These are phyloP conservation scores for Strigamia transsilvanica DNA, from an alignment of 2,888 invertebrate species.

Conservation along the genomic window DNA sequence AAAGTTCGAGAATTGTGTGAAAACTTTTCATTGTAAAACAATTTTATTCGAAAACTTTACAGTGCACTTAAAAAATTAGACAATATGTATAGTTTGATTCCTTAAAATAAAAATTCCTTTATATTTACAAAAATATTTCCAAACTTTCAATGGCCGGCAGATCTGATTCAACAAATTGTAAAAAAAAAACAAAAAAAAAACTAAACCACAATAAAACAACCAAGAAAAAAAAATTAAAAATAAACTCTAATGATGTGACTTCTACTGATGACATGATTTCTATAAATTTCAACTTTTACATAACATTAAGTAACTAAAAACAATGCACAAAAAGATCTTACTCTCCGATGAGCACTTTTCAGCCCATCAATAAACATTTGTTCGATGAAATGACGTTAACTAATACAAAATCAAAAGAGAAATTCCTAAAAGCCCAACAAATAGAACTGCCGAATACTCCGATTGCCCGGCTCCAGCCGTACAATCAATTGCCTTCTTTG, in stretches of 20 bases:
- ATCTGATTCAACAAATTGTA: neutral
- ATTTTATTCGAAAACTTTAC: neutral
- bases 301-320: no score
- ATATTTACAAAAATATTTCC: neutral
- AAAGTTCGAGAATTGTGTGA: no score
- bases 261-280: no score
- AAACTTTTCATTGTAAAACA: neutral
- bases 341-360: no score
- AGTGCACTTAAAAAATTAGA: neutral
- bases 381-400: neutral
- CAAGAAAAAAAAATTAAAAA: neutral
- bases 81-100: neutral
- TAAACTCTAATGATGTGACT: no score
- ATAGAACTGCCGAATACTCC: no score
- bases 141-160: neutral
- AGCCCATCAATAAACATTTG: no score
- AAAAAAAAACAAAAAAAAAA: no score
- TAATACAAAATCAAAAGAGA: neutral
- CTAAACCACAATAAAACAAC: neutral
- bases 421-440: neutral
- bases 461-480: conserved; percentile 64
- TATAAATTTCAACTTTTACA: no score
- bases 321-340: no score
- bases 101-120: neutral
- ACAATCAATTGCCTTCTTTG: conserved; percentile 78